These are phyloP conservation scores for Poeciliopsis turrubarensis DNA, from an alignment of 2,113 vertebrate species.

Conservation along the genomic window DNA sequence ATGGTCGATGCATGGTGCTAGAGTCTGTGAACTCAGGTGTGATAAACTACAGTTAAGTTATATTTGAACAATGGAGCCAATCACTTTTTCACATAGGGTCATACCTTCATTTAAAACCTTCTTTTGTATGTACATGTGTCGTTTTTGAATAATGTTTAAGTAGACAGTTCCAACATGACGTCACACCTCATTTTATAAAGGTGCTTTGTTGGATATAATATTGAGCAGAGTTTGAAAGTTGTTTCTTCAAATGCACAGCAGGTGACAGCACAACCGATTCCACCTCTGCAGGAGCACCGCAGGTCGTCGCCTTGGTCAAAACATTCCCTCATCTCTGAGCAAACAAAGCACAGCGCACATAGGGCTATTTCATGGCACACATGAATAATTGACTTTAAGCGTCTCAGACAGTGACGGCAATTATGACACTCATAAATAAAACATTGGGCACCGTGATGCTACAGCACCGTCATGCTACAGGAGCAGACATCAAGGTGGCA, in stretches of 20 bases:
- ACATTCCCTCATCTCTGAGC: conserved; percentile 12
- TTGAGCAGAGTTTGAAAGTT: conserved; percentile 15
- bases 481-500: neutral
- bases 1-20: too few relatives aligned
- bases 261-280: conserved; percentile 17
- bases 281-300: conserved; percentile 29
- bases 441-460: neutral
- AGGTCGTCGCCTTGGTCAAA: conserved; percentile 33
- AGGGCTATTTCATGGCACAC: neutral
- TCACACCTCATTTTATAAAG: conserved; percentile 5
- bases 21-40: too few relatives aligned
- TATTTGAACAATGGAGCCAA: too few relatives aligned
- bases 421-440: neutral
- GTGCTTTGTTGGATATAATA: neutral
- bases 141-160: too few relatives aligned
- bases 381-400: conserved; percentile 8
- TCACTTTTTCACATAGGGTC: too few relatives aligned
- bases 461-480: too few relatives aligned
- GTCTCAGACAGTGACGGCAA: neutral
- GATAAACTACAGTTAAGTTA: too few relatives aligned
- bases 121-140: too few relatives aligned
- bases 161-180: too few relatives aligned
- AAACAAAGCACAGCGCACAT: neutral
- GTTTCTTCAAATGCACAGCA: conserved; percentile 19
- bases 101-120: too few relatives aligned